These are phyloP conservation scores for Heliconius congener DNA, from an alignment of 1,140 invertebrate genomes.

Conservation along the genomic window DNA sequence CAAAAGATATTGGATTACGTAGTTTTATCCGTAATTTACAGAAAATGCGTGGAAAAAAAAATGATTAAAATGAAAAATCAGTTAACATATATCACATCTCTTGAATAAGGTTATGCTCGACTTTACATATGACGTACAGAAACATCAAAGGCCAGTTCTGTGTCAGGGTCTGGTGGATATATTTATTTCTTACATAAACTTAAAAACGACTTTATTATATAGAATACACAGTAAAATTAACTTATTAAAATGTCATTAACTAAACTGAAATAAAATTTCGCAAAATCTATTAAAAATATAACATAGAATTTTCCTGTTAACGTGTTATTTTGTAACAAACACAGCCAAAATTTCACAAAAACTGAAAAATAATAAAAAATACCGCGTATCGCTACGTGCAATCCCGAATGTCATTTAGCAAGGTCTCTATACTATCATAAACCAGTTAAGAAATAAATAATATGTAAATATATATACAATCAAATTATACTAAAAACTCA, in stretches of 20 bases:
- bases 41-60: too few relatives aligned
- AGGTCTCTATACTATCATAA: neutral
- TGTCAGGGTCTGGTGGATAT: conserved; percentile 2
- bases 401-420: neutral
- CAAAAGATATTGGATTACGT: too few relatives aligned
- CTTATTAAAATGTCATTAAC: neutral
- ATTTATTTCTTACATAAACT: neutral
- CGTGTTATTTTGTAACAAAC: too few relatives aligned
- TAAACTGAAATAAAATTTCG: neutral
- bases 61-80: too few relatives aligned
- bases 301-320: neutral
- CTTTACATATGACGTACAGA: neutral
- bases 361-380: neutral
- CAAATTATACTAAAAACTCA: neutral
- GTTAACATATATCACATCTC: neutral
- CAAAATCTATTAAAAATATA: neutral
- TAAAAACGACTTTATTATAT: neutral
- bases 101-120: neutral
- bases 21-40: too few relatives aligned
- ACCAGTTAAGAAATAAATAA: neutral
- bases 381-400: neutral
- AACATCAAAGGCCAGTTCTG: conserved; percentile 1
- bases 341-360: neutral
- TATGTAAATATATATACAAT: neutral
- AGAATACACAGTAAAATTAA: neutral